These are phyloP conservation scores for Tenthredo distinguenda DNA, from an alignment of 2,888 invertebrate species.

Conservation along the genomic window DNA sequence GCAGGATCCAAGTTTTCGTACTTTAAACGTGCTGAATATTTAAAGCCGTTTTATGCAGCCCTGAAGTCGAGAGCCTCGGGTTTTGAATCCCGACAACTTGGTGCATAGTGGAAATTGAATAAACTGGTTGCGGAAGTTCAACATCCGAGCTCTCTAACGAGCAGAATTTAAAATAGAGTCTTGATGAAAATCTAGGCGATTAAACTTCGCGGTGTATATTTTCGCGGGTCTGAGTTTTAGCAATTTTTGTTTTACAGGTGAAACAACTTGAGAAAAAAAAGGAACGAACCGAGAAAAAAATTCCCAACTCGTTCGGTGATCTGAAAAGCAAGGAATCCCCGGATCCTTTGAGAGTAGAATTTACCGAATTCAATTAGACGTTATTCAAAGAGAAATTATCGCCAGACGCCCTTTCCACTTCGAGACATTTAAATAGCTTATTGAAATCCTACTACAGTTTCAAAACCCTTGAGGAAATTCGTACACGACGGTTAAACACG, in stretches of 20 bases:
- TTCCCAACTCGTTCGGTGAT: background rate
- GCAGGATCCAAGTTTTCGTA: background rate
- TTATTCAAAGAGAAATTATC: background rate
- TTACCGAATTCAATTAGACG: background rate
- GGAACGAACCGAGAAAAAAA: background rate
- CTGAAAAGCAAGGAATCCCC: background rate
- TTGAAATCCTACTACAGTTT: background rate
- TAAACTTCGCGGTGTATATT: too few relatives aligned
- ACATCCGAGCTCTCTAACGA: background rate
- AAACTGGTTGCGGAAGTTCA: background rate
- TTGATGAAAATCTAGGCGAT: background rate
- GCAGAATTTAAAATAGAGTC: background rate
- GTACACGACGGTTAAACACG: background rate
- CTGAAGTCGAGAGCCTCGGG: background rate
- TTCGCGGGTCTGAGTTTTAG: background rate
- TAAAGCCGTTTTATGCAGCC: background rate
- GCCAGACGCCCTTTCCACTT: background rate
- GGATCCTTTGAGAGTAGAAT: background rate
- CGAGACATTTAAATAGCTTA: background rate
- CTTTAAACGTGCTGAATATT: background rate
- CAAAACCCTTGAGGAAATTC: background rate
- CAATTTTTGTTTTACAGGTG: too few relatives aligned
- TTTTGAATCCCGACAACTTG: background rate
- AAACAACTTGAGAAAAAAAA: background rate
- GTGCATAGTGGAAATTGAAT: constrained; percentile 4